Evolutionary conservation across 2,888 invertebrate genomes (phyloP), one percentile per base, ranked within the genome.

Genomic region (Agrotis clavis): DNA sequence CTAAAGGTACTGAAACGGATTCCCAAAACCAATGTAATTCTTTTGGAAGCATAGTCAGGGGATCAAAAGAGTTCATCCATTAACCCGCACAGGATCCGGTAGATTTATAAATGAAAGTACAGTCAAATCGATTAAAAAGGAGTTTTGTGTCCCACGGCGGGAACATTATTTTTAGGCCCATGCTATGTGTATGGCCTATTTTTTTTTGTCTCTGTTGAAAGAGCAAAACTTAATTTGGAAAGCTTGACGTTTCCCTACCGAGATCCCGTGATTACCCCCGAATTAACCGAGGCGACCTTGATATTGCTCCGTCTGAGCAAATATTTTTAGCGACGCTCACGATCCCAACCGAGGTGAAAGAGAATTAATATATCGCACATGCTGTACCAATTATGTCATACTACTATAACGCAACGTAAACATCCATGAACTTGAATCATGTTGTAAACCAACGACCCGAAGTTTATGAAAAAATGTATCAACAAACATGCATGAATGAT

Each of bases 301-400:
- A 95, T 94, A 93, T 91, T 94, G 92, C 87, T 47, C 47, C 81
- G 90, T 90, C 91, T 89, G 90, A 91, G 91, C 90, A 88, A 90
- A 92, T 95, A 95, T 95, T 94, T 95, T 94, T 95, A 94, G 94
- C 90, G 84, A 80, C 87, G 90, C 89, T 90, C 90, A 88, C 91
- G 92, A 91, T 92, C 92, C 83, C 87, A 85, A 66, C 67, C 90
- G 90, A 90, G 90, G 87, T 91, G 90, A 91, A 92, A 90, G 91
- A 92, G 86, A 91, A 90, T 92, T 91, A 92, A 93, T 93, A 88
- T 87, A 89, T 86, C 87, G 86, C 91, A 90, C 83, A 88, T 90
- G 88, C 70, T 88, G 79, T 82, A 88, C 79, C 71, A 85, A 89
- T 93, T 92, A 92, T 92, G 91, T 92, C 91, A 93, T 90, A 88